Conservation (phyloP, 1,140 invertebrate genomes). For the Heliconius melpomene region DNA sequence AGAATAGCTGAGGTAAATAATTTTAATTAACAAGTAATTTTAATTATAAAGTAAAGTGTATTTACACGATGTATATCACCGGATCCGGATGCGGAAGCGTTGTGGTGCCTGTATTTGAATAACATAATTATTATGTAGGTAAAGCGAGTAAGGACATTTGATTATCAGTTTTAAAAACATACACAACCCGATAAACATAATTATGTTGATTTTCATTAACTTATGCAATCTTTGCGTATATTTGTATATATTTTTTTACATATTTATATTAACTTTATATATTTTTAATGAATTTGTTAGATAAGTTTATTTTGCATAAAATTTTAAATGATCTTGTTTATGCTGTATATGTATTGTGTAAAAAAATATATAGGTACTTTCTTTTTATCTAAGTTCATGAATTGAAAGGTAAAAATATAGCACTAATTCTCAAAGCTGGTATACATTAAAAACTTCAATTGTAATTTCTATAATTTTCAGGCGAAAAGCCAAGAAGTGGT, state of each 20-base stretch:
- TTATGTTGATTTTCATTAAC: not conserved
- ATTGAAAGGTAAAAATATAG: not conserved
- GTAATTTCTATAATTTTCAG: constrained; percentile 54
- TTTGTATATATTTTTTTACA: not conserved
- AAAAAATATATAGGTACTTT: no score
- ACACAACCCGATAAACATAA: not conserved
- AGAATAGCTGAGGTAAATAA: constrained; percentile 61
- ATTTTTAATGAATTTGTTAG: not conserved
- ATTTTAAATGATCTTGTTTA: no score
- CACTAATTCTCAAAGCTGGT: no score
- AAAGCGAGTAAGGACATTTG: constrained; percentile 27
- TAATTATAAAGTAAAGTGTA: not conserved
- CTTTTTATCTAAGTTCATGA: no score
- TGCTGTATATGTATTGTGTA: no score
- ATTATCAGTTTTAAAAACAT: constrained; percentile 20
- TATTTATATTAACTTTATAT: not conserved
- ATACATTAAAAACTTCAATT: no score
- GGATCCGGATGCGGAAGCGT: constrained; percentile 26
- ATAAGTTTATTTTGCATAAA: no score
- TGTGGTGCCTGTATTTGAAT: constrained; percentile 17
- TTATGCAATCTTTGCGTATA: not conserved
- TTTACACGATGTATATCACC: constrained; percentile 20
- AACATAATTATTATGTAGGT: constrained; percentile 20
- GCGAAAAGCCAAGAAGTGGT: constrained; percentile 71
- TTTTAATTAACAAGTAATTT: not conserved